phyloP scores from a whole-genome alignment of 2,888 invertebrate genomes.

The Heliconius ismenius region DNA sequence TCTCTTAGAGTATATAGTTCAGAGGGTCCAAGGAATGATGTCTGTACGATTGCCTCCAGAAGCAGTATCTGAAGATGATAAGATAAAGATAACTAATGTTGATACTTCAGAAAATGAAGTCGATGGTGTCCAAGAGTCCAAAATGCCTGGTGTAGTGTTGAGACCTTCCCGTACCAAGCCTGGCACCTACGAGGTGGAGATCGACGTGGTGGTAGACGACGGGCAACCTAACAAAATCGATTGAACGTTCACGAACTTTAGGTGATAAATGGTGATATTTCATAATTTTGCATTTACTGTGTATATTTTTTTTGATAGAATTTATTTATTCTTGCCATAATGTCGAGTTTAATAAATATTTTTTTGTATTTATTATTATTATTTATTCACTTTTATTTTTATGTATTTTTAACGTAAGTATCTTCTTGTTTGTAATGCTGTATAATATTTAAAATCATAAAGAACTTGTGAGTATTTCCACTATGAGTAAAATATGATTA shows the following conservation, averaged over 20 bases:
- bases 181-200: conserved; percentile 72
- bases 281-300: conserved; percentile 51
- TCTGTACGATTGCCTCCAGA: conserved; percentile 84
- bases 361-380: conserved; percentile 39
- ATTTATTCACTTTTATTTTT: background rate
- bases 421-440: background rate
- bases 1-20: conserved; percentile 85
- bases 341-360: conserved; percentile 56
- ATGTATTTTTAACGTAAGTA: background rate
- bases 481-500: no score
- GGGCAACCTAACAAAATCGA: conserved; percentile 62
- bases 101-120: conserved; percentile 76
- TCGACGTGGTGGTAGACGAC: conserved; percentile 72
- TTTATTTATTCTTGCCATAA: conserved; percentile 74
- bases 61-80: conserved; percentile 60
- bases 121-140: conserved; percentile 71
- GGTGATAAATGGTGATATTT: conserved; percentile 39
- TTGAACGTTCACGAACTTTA: conserved; percentile 30
- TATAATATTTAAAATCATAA: background rate
- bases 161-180: conserved; percentile 69
- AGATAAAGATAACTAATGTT: conserved; percentile 51
- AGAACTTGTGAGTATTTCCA: background rate
- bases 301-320: conserved; percentile 48
- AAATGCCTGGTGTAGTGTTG: conserved; percentile 68
- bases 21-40: conserved; percentile 86